Conservation (phyloP, 1,140 invertebrate species). For the Chelonus insularis region DNA sequence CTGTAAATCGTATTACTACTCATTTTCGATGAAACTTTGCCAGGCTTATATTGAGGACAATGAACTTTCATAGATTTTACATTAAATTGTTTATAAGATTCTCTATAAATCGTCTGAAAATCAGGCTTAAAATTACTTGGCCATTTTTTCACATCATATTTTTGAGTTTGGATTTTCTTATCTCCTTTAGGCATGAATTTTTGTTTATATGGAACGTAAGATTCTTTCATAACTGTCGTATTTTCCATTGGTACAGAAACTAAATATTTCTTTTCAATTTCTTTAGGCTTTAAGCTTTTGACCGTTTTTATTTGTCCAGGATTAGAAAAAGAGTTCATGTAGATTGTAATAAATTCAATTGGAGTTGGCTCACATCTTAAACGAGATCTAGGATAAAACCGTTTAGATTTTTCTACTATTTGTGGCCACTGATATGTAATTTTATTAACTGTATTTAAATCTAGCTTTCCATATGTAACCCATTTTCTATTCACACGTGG, state of each 20-base stretch:
- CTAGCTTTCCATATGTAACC: constrained; percentile 27
- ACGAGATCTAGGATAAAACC: constrained; percentile 23
- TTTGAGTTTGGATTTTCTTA: too few species aligned
- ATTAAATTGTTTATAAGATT: too few species aligned
- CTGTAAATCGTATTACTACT: constrained; percentile 23
- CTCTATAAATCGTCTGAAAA: constrained; percentile 22
- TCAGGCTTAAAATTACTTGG: constrained; percentile 20
- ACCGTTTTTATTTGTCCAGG: too few species aligned
- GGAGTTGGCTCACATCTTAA: too few species aligned
- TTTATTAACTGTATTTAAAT: constrained; percentile 26
- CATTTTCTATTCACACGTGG: too few species aligned
- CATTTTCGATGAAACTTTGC: constrained; percentile 22
- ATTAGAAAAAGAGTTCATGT: too few species aligned
- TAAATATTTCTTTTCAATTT: not conserved
- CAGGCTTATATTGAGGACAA: constrained; percentile 1
- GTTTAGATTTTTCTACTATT: constrained; percentile 6
- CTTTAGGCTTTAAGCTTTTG: constrained; percentile 12
- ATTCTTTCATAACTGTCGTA: constrained; percentile 21
- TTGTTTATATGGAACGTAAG: constrained; percentile 18
- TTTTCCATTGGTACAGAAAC: constrained; percentile 23
- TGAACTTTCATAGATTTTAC: too few species aligned
- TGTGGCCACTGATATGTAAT: constrained; percentile 25
- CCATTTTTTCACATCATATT: not conserved
- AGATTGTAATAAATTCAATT: too few species aligned
- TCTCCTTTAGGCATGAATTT: too few species aligned